A percentile compares a stretch with the other conserved stretches of the same genome.
Conservation (phyloP, 2,797 vertebrate genomes). For the Pangasius djambal region DNA sequence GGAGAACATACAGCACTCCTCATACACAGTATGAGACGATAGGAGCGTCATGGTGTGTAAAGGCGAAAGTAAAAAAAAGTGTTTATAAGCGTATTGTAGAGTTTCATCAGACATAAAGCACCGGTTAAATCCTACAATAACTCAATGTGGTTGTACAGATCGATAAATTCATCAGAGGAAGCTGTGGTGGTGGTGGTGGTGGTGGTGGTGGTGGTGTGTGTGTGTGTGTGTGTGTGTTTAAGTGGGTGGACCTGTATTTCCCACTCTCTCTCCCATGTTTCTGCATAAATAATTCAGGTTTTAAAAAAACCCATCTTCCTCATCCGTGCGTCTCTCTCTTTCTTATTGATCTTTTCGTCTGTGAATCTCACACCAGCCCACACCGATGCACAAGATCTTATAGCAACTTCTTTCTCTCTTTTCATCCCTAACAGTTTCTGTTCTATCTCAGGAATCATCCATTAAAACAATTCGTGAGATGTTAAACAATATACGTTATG, state of each 20-base stretch:
- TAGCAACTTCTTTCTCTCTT: not conserved
- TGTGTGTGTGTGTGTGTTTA: not conserved
- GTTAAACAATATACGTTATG: not conserved
- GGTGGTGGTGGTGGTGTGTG: conserved; percentile 1
- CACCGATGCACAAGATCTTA: too few relatives aligned
- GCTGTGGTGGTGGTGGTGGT: not conserved
- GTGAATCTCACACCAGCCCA: not conserved
- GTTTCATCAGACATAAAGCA: not conserved
- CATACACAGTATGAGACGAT: not conserved
- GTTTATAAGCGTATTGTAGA: not conserved
- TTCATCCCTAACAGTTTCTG: not conserved
- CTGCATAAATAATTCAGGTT: conserved; percentile 24
- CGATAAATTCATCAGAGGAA: not conserved
- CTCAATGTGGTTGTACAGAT: not conserved
- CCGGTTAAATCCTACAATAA: not conserved
- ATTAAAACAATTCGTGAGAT: not conserved
- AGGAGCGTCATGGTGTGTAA: not conserved
- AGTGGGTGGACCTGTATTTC: not conserved
- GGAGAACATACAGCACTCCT: not conserved
- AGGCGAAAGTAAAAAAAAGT: not conserved
- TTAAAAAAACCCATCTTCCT: not conserved
- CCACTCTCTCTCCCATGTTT: not conserved
- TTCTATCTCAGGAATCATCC: not conserved
- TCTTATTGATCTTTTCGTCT: not conserved
- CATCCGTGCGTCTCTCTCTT: not conserved